phyloP scores from a whole-genome alignment of 2,797 vertebrate species.

The Etheostoma perlongum region DNA sequence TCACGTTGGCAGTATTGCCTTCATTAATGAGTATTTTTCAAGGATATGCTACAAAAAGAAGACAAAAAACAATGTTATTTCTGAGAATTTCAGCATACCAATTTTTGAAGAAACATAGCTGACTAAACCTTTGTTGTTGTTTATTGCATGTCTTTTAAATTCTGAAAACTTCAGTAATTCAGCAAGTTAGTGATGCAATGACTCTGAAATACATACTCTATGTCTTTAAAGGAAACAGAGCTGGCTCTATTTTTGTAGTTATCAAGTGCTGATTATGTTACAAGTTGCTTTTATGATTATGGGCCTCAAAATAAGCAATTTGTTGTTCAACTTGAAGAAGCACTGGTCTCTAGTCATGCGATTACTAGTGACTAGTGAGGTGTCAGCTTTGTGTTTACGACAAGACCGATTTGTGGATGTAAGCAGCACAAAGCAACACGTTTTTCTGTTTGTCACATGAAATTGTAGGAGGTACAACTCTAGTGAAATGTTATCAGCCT shows the following conservation, averaged over 20 bases:
- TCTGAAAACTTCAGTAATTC: slow-evolving; percentile 9
- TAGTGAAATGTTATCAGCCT: too few species aligned
- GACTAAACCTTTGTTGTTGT: slow-evolving; percentile 36
- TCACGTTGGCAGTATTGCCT: not conserved
- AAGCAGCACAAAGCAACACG: slow-evolving; percentile 14
- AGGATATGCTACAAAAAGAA: not conserved
- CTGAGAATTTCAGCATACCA: slow-evolving; percentile 6
- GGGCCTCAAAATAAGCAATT: not conserved
- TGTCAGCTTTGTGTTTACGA: slow-evolving; percentile 27
- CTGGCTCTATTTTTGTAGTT: too few species aligned
- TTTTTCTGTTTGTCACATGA: too few species aligned
- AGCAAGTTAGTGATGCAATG: slow-evolving; percentile 51
- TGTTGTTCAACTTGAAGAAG: slow-evolving; percentile 22
- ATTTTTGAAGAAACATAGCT: slow-evolving; percentile 16
- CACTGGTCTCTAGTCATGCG: not conserved
- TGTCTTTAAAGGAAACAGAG: slow-evolving; percentile 12
- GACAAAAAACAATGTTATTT: not conserved
- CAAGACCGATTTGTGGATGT: slow-evolving; percentile 13
- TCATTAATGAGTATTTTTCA: not conserved
- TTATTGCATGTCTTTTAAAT: not conserved
- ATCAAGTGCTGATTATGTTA: not conserved
- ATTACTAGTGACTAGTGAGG: not conserved
- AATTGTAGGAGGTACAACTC: too few species aligned
- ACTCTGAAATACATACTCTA: slow-evolving; percentile 31
- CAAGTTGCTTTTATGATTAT: not conserved